Conservation (phyloP, 2,888 invertebrate genomes). For the Patella depressa region DNA sequence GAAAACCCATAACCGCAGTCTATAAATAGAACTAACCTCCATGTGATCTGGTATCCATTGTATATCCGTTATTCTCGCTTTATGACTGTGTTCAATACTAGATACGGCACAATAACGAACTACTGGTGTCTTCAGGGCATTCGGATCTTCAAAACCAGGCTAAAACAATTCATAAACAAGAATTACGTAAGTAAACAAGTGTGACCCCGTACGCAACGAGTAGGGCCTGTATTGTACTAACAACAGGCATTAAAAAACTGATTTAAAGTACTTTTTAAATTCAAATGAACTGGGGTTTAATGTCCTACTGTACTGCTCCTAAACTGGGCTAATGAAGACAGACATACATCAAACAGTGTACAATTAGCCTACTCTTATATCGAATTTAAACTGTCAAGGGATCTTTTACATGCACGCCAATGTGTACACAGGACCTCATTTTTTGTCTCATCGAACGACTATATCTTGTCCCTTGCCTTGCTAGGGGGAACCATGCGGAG, state of each 20-base stretch:
- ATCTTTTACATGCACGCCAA: no score
- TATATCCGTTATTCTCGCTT: slow-evolving; percentile 68
- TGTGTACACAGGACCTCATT: no score
- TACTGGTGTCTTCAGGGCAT: slow-evolving; percentile 67
- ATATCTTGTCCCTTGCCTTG: no score
- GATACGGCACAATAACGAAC: slow-evolving; percentile 71
- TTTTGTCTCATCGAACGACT: no score
- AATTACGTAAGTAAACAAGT: background rate
- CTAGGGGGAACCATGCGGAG: no score
- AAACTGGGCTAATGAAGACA: no score
- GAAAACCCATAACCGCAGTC: no score
- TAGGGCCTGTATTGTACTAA: slow-evolving; percentile 15
- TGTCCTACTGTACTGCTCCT: no score
- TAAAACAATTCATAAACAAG: slow-evolving; percentile 33
- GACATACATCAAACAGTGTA: no score
- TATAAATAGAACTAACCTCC: slow-evolving; percentile 55
- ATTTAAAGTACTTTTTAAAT: background rate
- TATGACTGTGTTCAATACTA: slow-evolving; percentile 70
- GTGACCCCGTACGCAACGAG: background rate
- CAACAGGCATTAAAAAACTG: background rate
- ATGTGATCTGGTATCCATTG: slow-evolving; percentile 71
- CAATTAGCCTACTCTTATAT: no score
- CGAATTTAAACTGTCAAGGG: no score
- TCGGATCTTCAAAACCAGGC: slow-evolving; percentile 71
- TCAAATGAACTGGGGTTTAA: no score